Conservation (phyloP, 2,888 invertebrate genomes). For the Lordiphosa andalusiaca region DNA sequence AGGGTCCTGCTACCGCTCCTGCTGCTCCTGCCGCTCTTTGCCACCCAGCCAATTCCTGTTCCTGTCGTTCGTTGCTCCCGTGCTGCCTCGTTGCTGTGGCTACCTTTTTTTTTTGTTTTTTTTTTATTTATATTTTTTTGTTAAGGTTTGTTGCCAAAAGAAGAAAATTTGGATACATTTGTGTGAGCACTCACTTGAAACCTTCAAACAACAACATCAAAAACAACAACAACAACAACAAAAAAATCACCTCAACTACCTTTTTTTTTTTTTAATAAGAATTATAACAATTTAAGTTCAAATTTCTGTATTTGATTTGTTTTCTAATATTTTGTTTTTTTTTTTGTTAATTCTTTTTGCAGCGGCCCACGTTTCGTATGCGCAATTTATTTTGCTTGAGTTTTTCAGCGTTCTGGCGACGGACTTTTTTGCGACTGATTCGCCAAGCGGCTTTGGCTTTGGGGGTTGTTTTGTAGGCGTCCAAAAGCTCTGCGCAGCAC, state of each 20-base stretch:
- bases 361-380: slow-evolving; percentile 23
- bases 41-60: slow-evolving; percentile 12
- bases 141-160: slow-evolving; percentile 4
- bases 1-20: slow-evolving; percentile 10
- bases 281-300: neutral
- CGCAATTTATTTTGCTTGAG: slow-evolving; percentile 4
- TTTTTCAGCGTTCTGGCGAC: slow-evolving; percentile 63
- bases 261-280: slow-evolving; percentile 2
- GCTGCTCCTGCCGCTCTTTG: neutral
- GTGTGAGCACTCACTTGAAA: slow-evolving; percentile 18
- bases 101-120: too few species aligned
- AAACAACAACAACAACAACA: slow-evolving; percentile 1
- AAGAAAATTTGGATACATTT: slow-evolving; percentile 9
- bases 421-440: slow-evolving; percentile 78
- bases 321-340: slow-evolving; percentile 12
- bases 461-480: slow-evolving; percentile 73
- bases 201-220: slow-evolving; percentile 20
- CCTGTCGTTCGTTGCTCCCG: slow-evolving; percentile 45
- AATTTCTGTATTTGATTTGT: slow-evolving; percentile 10
- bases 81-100: slow-evolving; percentile 45
- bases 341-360: slow-evolving; percentile 18
- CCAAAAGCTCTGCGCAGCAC: slow-evolving; percentile 59
- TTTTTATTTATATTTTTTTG: too few species aligned
- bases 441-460: slow-evolving; percentile 68
- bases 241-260: slow-evolving; percentile 4